Evolutionary conservation across 2,888 invertebrate genomes (phyloP), one percentile per base, ranked within the genome.

Genomic region (Drosophila fulvimacula): DNA sequence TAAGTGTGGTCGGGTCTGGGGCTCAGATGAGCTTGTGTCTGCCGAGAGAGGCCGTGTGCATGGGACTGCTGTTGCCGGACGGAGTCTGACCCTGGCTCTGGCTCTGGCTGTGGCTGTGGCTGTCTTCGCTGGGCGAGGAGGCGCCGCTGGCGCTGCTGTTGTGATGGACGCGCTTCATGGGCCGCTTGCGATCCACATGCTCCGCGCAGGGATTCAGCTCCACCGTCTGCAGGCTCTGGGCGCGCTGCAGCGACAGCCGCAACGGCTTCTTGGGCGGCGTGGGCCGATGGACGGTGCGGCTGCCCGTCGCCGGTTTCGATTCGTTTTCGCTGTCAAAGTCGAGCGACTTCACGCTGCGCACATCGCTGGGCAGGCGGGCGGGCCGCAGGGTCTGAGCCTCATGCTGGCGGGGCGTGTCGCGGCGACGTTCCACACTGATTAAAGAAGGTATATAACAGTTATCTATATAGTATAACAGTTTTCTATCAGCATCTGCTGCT

Each of bases 181-280:
- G 90, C 24, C 92, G 87, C 67, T 93, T 92, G 13, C 91, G 91
- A n/a, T 92, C 92, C 21, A 32, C 51, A 15, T 76, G 73, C 32
- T 91, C 91, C n/a, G 74, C 62, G 70, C 79, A 85, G 1, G 90
- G 84, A 70, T 84, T 81, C 41, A 92, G 71, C 67, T 92, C 92
- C 9, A 96, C 94, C 0, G 96, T 96, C 88, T 96, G 96, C 53
- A 96, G 94, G 91, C 97, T 97, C 72, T 96, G 95, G 0, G 97
- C 96, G 81, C 97, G 95, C 90, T 97, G 97, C 55, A 97, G 92
- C 0, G 97, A 97, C 42, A 97, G 93, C 11, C 97, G 94, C 53
- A 97, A 92, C 0, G 97, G 97, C 90, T 97, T 97, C 85, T 97
- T 96, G 21, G 97, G 97, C 5, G 97, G 97, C 15, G 95, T 95